Evolutionary conservation across 2,113 vertebrate genomes (phyloP), one percentile per base, ranked within the genome.

Genomic region (Paradoxurus hermaphroditus): DNA sequence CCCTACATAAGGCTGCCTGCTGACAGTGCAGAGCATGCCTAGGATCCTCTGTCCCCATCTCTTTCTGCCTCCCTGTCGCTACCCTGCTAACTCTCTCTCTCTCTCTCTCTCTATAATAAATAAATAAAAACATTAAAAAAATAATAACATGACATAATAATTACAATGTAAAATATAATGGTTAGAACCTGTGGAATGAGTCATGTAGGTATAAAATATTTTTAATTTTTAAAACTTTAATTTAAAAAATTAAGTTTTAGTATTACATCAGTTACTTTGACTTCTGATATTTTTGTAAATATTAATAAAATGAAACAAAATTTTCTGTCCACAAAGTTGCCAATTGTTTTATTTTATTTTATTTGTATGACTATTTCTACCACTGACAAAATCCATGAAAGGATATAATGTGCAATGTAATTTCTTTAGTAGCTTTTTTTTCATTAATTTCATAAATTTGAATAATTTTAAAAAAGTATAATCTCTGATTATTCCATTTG

Each of bases 141-240:
- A 93, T 85, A 85, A 92, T 96, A 49, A 91, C 90, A 92, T 92
- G 3, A 72, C 91, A 49, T 72, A 84, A 87, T 89, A 89, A 70
- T 91, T 88, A 79, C 67, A 85, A 59, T 82, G 19, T 93, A 51
- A 97, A 87, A 84, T 94, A 77, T 49, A 53, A 62, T 65, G 6
- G 7, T 34, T 3, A 91, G 34, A 68, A 73, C 31, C 7, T 86
- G 29, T 92, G 34, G 9, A 96, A 94, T 94, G 41, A 94, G 87
- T 81, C n/a, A 94, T 73, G 92, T 63, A 63, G 41, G 11, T 44
- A 84, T 93, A 63, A 87, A 68, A 46, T 53, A 83, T 41, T 77
- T 86, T 56, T 41, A 86, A 51, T 67, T 95, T 46, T 62, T 44
- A 39, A 49, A 14, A n/a, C 77, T 96, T 78, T 89, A 59, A 9